These are phyloP conservation scores for Jaculus jaculus DNA, from an alignment of 2,113 vertebrate species.

Conservation along the genomic window DNA sequence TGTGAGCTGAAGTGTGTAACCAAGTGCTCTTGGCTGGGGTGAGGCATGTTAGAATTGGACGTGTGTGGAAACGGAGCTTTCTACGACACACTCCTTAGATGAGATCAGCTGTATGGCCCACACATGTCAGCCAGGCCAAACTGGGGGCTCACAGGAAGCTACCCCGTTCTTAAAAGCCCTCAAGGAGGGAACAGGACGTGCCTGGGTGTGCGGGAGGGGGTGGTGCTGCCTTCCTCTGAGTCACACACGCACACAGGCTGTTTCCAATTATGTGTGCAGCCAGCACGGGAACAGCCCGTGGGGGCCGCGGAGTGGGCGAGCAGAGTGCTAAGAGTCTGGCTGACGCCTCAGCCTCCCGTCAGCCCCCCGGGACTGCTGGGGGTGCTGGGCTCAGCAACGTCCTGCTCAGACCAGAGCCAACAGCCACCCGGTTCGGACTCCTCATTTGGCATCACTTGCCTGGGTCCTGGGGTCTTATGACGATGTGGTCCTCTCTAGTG, in stretches of 20 bases:
- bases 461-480: not conserved
- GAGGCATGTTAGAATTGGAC: not conserved
- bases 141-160: conserved; percentile 50
- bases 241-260: conserved; percentile 29
- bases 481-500: not conserved
- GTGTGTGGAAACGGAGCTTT: not conserved
- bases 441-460: too few species aligned
- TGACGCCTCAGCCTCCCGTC: not conserved
- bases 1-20: not conserved
- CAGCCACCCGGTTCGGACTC: not conserved
- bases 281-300: not conserved
- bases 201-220: not conserved
- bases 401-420: not conserved
- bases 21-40: not conserved
- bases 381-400: not conserved
- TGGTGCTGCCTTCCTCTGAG: conserved; percentile 1
- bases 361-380: rapidly evolving
- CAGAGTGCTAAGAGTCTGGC: rapidly evolving
- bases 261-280: conserved; percentile 45
- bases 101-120: not conserved
- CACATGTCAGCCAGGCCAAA: not conserved
- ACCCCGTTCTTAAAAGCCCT: not conserved
- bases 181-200: not conserved
- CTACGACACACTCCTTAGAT: not conserved
- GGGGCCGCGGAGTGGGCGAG: not conserved